Percentiles rank a stretch among this genome's conserved stretches.
Evolutionary conservation across 2,888 invertebrate genomes (phyloP).

Genomic region (Caenorhabditis panamensis): DNA sequence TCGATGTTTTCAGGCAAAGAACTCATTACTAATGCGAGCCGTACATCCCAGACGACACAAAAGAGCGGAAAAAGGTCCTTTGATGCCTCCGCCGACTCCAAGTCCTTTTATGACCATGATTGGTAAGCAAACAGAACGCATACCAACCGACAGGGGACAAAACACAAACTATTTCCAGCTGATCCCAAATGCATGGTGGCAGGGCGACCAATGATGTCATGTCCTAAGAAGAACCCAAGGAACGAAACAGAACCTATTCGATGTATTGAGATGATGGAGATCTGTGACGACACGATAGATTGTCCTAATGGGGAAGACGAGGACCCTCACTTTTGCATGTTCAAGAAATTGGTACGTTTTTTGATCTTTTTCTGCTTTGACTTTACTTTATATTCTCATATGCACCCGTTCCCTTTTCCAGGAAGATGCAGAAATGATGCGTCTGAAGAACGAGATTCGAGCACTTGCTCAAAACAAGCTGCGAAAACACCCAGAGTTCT

Average conservation of each 20-base stretch:
- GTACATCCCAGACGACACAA: constrained; percentile 53
- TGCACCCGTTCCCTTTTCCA: constrained; percentile 36
- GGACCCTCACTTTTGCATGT: constrained; percentile 62
- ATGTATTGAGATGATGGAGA: constrained; percentile 48
- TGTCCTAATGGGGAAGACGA: constrained; percentile 69
- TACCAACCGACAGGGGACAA: background rate
- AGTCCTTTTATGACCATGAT: constrained; percentile 28
- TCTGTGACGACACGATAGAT: constrained; percentile 62
- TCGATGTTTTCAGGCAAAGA: constrained; percentile 25
- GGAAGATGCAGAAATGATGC: constrained; percentile 58
- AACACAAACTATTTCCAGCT: constrained; percentile 37
- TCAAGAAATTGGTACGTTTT: constrained; percentile 59
- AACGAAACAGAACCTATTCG: constrained; percentile 21
- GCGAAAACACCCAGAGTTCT: constrained; percentile 19
- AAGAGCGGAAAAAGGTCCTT: constrained; percentile 33
- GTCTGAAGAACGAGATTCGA: constrained; percentile 31
- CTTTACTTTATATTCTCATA: background rate
- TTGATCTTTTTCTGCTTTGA: background rate
- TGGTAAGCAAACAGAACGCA: constrained; percentile 31
- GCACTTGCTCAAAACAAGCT: constrained; percentile 23
- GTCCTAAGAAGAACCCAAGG: constrained; percentile 34
- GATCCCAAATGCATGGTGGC: constrained; percentile 49
- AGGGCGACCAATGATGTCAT: constrained; percentile 47
- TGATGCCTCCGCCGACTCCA: background rate
- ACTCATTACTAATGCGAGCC: constrained; percentile 33